A percentile compares a stretch with the other conserved stretches of the same genome.
Conservation (phyloP, 2,888 invertebrate genomes). For the Bellardia pandia region DNA sequence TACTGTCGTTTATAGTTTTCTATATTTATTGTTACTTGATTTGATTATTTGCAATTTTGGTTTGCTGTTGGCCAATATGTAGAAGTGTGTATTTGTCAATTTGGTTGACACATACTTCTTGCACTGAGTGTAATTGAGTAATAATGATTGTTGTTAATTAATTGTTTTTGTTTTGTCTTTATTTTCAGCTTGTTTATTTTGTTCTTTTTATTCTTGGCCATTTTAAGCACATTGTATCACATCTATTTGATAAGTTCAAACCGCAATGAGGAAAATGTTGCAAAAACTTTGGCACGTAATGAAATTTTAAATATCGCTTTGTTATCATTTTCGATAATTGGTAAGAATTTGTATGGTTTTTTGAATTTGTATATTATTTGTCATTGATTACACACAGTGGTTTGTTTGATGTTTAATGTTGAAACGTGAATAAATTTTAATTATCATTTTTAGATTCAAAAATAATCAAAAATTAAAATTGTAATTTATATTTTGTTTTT, state of each 20-base stretch:
- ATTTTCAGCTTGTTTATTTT: conserved; percentile 85
- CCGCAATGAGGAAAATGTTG: conserved; percentile 72
- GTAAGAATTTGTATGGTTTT: conserved; percentile 74
- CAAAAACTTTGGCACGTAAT: conserved; percentile 74
- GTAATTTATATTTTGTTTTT: too few species aligned
- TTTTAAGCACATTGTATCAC: conserved; percentile 85
- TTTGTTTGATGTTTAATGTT: background rate
- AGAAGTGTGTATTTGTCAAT: background rate
- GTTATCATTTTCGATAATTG: conserved; percentile 80
- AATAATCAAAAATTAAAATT: too few species aligned
- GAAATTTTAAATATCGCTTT: conserved; percentile 77
- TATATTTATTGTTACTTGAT: conserved; percentile 5
- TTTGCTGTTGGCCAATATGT: conserved; percentile 42
- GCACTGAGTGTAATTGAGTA: conserved; percentile 22
- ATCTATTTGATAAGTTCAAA: conserved; percentile 80
- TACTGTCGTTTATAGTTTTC: conserved; percentile 32
- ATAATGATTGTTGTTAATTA: conserved; percentile 20
- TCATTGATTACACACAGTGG: background rate
- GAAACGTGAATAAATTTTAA: too few species aligned
- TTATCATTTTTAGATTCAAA: too few species aligned
- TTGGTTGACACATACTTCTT: conserved; percentile 26
- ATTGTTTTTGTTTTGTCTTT: conserved; percentile 29
- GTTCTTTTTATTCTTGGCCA: conserved; percentile 84
- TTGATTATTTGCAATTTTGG: conserved; percentile 31
- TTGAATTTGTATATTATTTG: background rate